phyloP scores from a whole-genome alignment of 2,888 invertebrate genomes.

The Tenthredo notha region DNA sequence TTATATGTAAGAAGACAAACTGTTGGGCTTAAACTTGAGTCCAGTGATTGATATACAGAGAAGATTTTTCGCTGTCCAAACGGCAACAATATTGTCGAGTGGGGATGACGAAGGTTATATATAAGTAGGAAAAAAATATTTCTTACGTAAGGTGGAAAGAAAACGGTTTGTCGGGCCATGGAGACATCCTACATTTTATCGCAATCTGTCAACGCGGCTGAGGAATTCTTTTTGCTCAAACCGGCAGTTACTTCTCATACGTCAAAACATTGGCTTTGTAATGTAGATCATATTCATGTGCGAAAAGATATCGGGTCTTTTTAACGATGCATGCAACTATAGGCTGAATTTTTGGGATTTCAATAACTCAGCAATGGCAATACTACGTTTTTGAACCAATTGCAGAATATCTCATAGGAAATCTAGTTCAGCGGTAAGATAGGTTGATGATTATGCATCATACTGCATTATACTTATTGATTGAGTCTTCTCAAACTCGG shows the following conservation, averaged over 20 bases:
- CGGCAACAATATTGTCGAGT: conserved; percentile 2
- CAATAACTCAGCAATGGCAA: too few species aligned
- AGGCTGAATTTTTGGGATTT: too few species aligned
- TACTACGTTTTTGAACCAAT: too few species aligned
- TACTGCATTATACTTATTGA: conserved; percentile 19
- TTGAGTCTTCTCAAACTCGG: neutral
- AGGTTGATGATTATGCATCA: neutral
- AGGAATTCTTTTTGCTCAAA: neutral
- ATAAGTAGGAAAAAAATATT: conserved; percentile 9
- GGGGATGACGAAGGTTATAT: neutral
- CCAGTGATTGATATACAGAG: neutral
- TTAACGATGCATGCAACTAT: neutral
- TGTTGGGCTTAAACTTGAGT: neutral
- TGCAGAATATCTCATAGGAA: too few species aligned
- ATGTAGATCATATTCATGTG: neutral
- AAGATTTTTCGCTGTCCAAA: neutral
- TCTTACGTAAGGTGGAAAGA: neutral
- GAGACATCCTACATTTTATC: neutral
- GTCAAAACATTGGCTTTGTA: conserved; percentile 14
- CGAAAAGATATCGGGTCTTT: neutral
- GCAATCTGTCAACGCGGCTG: neutral
- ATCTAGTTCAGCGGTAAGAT: neutral
- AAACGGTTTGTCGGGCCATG: neutral
- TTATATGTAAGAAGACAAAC: neutral
- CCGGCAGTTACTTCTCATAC: neutral